Conservation (phyloP, 2,113 vertebrate species). For the Alces alces region DNA sequence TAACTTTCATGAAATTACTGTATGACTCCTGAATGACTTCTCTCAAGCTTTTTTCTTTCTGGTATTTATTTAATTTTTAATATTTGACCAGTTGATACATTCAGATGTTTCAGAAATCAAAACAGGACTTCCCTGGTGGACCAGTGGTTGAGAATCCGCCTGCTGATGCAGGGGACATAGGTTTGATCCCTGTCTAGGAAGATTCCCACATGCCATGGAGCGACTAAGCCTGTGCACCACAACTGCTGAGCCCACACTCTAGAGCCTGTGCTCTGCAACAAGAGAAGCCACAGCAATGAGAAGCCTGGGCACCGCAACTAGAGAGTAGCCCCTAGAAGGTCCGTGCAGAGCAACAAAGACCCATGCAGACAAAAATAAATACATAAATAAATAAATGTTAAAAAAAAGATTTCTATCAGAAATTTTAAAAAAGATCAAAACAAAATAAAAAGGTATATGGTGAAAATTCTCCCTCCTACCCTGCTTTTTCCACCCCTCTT, state of each 20-base stretch:
- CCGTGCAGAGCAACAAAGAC: background rate
- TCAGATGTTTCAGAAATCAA: conserved; percentile 25
- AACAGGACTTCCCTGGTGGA: background rate
- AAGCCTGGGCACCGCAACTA: background rate
- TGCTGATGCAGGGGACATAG: background rate
- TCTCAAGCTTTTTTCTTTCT: conserved; percentile 10
- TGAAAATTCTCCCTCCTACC: background rate
- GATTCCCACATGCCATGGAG: background rate
- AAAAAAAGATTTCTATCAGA: background rate
- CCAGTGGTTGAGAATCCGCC: background rate
- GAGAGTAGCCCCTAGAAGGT: background rate
- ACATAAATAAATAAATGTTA: background rate
- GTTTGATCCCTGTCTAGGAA: background rate
- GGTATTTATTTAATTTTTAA: background rate
- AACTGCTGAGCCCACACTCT: background rate
- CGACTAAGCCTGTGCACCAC: background rate
- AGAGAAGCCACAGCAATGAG: background rate
- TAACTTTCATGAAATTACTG: background rate
- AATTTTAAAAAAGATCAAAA: background rate
- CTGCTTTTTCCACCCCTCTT: background rate
- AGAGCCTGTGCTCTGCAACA: background rate
- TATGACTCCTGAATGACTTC: background rate
- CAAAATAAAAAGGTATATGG: background rate
- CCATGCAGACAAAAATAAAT: background rate
- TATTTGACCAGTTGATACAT: background rate